phyloP scores from a whole-genome alignment of 2,888 invertebrate genomes.

The Cremastobaeus sp. region DNA sequence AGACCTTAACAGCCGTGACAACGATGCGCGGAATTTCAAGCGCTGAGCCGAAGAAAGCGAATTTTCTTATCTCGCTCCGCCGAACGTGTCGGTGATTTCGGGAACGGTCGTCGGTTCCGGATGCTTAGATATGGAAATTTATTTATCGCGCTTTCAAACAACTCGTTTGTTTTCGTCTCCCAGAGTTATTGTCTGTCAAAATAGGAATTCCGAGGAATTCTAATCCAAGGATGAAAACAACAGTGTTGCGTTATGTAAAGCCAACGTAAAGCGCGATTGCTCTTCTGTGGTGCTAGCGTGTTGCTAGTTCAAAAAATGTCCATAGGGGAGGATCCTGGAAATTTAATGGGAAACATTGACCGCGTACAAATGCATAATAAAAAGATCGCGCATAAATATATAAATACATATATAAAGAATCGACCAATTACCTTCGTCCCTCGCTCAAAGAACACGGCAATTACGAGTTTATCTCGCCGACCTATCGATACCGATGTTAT shows the following conservation, averaged over 20 bases:
- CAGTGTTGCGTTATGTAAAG: no score
- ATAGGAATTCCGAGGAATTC: no score
- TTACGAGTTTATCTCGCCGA: slow-evolving; percentile 59
- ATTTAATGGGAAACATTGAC: no score
- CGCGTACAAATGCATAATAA: slow-evolving; percentile 16
- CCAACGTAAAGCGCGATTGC: no score
- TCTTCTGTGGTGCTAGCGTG: no score
- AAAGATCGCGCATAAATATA: slow-evolving; percentile 36
- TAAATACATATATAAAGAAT: slow-evolving; percentile 39
- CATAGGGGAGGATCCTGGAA: no score
- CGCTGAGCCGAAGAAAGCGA: slow-evolving; percentile 32
- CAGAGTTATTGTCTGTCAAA: no score
- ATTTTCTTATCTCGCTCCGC: slow-evolving; percentile 20
- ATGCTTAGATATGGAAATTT: slow-evolving; percentile 15
- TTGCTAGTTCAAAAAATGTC: no score
- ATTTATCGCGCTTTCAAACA: background rate
- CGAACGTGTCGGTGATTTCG: slow-evolving; percentile 15
- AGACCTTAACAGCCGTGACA: slow-evolving; percentile 42
- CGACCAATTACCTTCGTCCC: slow-evolving; percentile 54
- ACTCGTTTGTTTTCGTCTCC: no score
- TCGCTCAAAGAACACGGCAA: slow-evolving; percentile 52
- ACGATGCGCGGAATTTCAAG: slow-evolving; percentile 42
- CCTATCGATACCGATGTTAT: slow-evolving; percentile 61
- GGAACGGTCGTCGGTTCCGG: background rate
- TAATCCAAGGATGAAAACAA: no score